These are phyloP conservation scores for Caenorhabditis brenneri DNA, from an alignment of 1,140 invertebrate genomes.

Conservation along the genomic window DNA sequence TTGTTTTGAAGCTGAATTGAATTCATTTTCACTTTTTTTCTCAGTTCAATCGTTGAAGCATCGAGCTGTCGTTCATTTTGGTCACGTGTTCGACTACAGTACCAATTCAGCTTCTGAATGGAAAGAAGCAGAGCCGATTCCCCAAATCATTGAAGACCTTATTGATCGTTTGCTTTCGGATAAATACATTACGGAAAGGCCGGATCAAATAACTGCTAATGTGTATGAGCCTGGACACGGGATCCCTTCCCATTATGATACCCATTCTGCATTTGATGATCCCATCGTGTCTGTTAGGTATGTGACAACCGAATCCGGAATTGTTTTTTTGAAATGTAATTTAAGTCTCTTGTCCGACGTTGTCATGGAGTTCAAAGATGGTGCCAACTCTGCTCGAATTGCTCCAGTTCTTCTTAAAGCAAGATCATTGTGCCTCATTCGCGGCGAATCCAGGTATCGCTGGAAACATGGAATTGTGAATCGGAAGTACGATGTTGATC, in stretches of 20 bases:
- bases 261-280: slow-evolving; percentile 86
- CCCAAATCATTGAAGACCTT: slow-evolving; percentile 77
- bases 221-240: slow-evolving; percentile 88
- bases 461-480: slow-evolving; percentile 79
- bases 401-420: slow-evolving; percentile 77
- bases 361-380: slow-evolving; percentile 56
- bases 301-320: too few species aligned
- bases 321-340: not conserved
- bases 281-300: slow-evolving; percentile 42
- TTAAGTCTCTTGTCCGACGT: slow-evolving; percentile 47
- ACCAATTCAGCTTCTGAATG: slow-evolving; percentile 82
- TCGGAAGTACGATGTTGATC: slow-evolving; percentile 81
- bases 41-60: slow-evolving; percentile 78
- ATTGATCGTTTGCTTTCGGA: slow-evolving; percentile 76
- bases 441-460: slow-evolving; percentile 78
- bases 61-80: slow-evolving; percentile 87
- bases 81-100: slow-evolving; percentile 89
- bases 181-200: slow-evolving; percentile 73
- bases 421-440: slow-evolving; percentile 84
- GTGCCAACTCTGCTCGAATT: slow-evolving; percentile 48
- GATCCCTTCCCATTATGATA: slow-evolving; percentile 91
- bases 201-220: slow-evolving; percentile 92
- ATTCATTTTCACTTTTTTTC: too few species aligned
- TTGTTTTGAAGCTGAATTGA: too few species aligned
- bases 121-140: slow-evolving; percentile 77